Conservation (phyloP, 2,797 vertebrate species). For the Tamandua tetradactyla region DNA sequence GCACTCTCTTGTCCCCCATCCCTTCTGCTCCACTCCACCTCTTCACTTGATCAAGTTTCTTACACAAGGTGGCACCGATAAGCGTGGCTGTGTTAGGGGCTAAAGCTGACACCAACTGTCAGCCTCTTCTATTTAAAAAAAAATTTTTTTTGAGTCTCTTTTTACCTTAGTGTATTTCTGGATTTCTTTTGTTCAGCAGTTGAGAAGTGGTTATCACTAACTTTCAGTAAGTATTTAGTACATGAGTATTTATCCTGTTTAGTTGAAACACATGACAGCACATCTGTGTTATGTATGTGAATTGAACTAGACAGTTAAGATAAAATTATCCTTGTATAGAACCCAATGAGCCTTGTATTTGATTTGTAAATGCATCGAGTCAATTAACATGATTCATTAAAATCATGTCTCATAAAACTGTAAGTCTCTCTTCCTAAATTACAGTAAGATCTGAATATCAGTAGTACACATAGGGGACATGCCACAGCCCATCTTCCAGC, state of each 20-base stretch:
- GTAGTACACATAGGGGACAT: fast-evolving
- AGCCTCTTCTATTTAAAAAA: neutral
- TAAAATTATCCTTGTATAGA: neutral
- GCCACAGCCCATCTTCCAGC: neutral
- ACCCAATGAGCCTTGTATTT: neutral
- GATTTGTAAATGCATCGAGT: neutral
- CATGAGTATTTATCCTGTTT: neutral
- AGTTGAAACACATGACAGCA: neutral
- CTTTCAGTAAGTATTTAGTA: neutral
- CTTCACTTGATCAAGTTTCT: neutral
- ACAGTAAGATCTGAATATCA: neutral
- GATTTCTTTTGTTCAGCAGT: neutral
- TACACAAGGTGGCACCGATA: neutral
- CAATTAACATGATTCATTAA: neutral
- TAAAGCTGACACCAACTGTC: neutral
- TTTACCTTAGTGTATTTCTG: neutral
- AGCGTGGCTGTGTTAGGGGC: neutral
- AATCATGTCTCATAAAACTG: neutral
- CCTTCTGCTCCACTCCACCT: neutral
- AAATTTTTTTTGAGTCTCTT: neutral
- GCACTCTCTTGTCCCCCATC: fast-evolving
- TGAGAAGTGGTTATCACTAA: neutral
- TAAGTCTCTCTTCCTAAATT: neutral
- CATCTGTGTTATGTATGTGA: neutral
- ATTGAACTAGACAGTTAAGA: neutral